Evolutionary conservation across 2,113 vertebrate genomes (phyloP).

Genomic region (Pseudorasbora parva): DNA sequence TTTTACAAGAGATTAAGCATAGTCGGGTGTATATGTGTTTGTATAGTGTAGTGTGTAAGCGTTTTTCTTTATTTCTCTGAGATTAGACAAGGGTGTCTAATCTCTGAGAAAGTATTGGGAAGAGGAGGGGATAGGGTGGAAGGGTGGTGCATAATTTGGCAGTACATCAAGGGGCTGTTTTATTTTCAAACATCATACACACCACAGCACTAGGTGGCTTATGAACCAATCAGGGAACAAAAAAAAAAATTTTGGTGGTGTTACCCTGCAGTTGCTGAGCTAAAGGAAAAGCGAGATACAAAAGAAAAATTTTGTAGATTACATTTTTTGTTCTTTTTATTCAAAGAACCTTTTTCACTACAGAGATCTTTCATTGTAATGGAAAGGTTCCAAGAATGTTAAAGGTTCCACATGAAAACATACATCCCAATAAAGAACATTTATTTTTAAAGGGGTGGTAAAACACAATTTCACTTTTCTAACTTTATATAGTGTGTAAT

Average conservation of each 20-base stretch:
- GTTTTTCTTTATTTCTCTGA: background rate
- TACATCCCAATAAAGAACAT: background rate
- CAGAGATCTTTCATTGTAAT: background rate
- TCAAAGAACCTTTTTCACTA: background rate
- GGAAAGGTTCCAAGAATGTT: background rate
- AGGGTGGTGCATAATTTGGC: slow-evolving; percentile 43
- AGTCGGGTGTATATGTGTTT: too few species aligned
- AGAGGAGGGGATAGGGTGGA: background rate
- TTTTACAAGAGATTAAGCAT: background rate
- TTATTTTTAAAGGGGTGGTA: background rate
- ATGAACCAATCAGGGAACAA: slow-evolving; percentile 14
- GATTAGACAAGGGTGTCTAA: background rate
- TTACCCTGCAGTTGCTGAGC: too few species aligned
- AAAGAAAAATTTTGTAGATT: background rate
- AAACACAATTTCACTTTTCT: too few species aligned
- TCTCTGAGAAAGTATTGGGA: background rate
- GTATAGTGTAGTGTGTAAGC: background rate
- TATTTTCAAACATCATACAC: slow-evolving; percentile 48
- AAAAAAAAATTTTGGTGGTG: background rate
- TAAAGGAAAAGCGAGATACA: too few species aligned
- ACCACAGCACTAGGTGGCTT: slow-evolving; percentile 27
- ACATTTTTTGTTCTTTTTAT: background rate
- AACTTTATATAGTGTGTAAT: too few species aligned
- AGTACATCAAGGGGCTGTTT: slow-evolving; percentile 43
- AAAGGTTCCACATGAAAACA: background rate